Base-by-base conservation (phyloP, 2,888 invertebrate genomes). In the Carcina quercana region DNA sequence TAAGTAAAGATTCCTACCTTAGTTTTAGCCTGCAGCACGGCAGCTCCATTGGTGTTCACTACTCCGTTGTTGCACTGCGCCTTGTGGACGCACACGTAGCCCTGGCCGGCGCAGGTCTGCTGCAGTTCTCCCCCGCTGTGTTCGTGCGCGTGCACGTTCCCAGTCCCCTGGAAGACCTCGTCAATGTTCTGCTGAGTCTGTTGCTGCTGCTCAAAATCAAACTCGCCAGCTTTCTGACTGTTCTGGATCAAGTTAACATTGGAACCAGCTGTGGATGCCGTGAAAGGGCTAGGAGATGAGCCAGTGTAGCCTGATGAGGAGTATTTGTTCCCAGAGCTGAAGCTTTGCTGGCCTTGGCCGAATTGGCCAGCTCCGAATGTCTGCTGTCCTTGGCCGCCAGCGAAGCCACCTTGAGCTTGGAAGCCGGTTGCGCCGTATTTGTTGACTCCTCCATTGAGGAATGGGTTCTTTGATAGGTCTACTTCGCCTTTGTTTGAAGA, bases 41-140 rank as follows among this genome's bases (percentile, higher is more conserved):
- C 80, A 20, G 75, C 78, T 6, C 82, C 85, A 35, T 84, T 80
- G 3, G 65, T 72, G 54, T 75, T 84, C 35, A 86, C 85, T 1
- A 87, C 83, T 13, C 91, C 91, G 38, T 89, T 86, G 40, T 78
- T 60, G 56, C 91, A 91, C 44, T 86, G 76, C 1, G 85, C 63
- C 39, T 85, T 87, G 1, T 78, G 67, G 1, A 90, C 89, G 57
- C 91, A 91, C 25, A 87, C 73, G 53, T 85, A 86, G 5, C 87
- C 87, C 29, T 79, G 69, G 0, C 87, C 89, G 38, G 70, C 72
- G 51, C 91, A 91, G 8, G 84, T 76, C 48, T 86, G 71, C 47
- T 79, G 83, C 15, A 86, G 44, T 2, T 70, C 76, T 0, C 73
- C 75, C 2, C 70, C 72, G 10, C 47, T 44, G 28, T 59, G 61